Evolutionary conservation across 2,888 invertebrate genomes (phyloP).

Genomic region (Melipona bicolor): DNA sequence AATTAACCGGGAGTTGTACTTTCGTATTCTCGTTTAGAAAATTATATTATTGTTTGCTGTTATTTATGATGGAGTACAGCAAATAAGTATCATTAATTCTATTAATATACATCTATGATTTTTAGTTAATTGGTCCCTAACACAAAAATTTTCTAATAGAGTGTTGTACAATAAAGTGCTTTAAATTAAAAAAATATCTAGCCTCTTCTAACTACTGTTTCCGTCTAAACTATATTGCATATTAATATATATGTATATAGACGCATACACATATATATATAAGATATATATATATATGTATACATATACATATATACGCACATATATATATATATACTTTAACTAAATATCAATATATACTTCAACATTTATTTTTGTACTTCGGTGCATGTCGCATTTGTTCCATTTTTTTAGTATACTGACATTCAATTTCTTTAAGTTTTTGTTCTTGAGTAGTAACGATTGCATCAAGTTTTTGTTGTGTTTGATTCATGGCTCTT

Average conservation of each 20-base stretch:
- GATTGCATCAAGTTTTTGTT: constrained; percentile 85
- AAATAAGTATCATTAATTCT: constrained; percentile 57
- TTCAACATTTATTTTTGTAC: constrained; percentile 83
- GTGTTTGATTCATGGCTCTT: constrained; percentile 86
- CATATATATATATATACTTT: not conserved
- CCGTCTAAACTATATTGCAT: constrained; percentile 80
- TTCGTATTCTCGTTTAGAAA: constrained; percentile 56
- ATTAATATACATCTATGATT: constrained; percentile 59
- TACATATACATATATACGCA: not conserved
- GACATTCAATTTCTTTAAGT: constrained; percentile 75
- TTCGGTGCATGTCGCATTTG: constrained; percentile 80
- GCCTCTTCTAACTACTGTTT: constrained; percentile 82
- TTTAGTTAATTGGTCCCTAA: constrained; percentile 73
- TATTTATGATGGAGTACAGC: constrained; percentile 40
- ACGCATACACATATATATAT: not conserved
- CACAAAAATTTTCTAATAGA: constrained; percentile 66
- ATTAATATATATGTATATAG: constrained; percentile 67
- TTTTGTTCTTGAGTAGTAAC: constrained; percentile 85
- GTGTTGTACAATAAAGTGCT: constrained; percentile 82
- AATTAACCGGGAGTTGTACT: constrained; percentile 69
- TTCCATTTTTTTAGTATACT: constrained; percentile 76
- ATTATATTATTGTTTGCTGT: constrained; percentile 54
- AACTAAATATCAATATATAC: constrained; percentile 71
- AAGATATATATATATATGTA: not conserved
- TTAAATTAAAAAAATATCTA: constrained; percentile 80